A percentile compares a stretch with the other conserved stretches of the same genome.
Conservation (phyloP, 2,888 invertebrate genomes). For the Galerucella nymphaeae region DNA sequence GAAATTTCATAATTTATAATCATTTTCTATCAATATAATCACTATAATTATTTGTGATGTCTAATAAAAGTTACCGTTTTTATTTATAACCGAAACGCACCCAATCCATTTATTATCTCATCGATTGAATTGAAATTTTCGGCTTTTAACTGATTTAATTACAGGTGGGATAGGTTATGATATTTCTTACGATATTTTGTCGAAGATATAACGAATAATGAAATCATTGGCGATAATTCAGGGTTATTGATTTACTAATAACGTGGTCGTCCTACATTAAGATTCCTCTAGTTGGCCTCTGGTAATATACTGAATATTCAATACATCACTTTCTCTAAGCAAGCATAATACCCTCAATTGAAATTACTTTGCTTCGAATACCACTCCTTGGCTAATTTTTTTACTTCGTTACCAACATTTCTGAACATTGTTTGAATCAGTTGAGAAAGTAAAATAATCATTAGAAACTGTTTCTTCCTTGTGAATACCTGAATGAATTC, state of each 20-base stretch:
- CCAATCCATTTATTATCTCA: background rate
- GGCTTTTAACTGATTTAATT: conserved; percentile 7
- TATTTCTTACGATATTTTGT: background rate
- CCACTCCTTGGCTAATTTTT: background rate
- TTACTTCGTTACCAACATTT: background rate
- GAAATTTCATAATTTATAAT: conserved; percentile 4
- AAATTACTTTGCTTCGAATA: background rate
- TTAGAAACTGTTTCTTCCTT: too few species aligned
- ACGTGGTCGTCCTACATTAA: background rate
- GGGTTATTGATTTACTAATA: background rate
- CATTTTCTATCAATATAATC: background rate
- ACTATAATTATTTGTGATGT: background rate
- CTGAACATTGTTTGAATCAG: background rate
- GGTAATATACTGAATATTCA: background rate
- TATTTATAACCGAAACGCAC: background rate
- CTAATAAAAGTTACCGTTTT: background rate
- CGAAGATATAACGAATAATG: background rate
- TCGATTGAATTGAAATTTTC: conserved; percentile 1
- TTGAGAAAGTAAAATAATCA: background rate
- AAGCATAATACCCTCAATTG: background rate
- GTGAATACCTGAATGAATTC: too few species aligned
- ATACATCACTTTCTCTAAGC: background rate
- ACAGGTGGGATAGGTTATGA: background rate
- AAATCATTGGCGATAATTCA: background rate
- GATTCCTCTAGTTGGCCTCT: too few species aligned